Conservation (phyloP, 2,888 invertebrate genomes). For the Alloscopus bannaensis region DNA sequence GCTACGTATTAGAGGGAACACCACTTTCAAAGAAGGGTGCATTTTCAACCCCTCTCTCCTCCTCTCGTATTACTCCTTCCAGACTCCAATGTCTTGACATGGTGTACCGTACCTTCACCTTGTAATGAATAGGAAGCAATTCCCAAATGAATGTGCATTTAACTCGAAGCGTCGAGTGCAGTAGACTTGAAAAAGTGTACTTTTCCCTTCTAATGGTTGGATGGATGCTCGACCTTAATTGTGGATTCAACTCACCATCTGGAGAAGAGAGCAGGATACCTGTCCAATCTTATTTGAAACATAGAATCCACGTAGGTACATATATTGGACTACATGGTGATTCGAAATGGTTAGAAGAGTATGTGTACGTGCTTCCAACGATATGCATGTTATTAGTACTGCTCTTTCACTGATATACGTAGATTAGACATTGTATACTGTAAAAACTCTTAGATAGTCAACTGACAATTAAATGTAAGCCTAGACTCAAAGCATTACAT, state of each 20-base stretch:
- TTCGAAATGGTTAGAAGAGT: slow-evolving; percentile 4
- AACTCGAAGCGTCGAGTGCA: background rate
- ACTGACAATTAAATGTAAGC: too few species aligned
- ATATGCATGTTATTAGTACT: slow-evolving; percentile 28
- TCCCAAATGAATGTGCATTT: slow-evolving; percentile 29
- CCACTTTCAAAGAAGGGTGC: background rate
- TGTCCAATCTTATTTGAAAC: slow-evolving; percentile 19
- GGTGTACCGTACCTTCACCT: slow-evolving; percentile 14
- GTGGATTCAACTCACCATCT: slow-evolving; percentile 3
- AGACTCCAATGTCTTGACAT: slow-evolving; percentile 8
- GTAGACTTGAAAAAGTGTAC: background rate
- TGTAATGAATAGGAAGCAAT: slow-evolving; percentile 53
- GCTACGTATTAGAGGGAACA: background rate
- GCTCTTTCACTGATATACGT: slow-evolving; percentile 45
- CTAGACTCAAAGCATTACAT: too few species aligned
- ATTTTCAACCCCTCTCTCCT: background rate
- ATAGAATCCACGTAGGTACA: background rate
- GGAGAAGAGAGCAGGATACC: slow-evolving; percentile 5
- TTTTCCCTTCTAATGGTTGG: slow-evolving; percentile 15
- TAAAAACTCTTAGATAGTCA: background rate
- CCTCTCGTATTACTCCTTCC: background rate
- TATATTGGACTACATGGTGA: background rate
- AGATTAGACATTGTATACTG: slow-evolving; percentile 17
- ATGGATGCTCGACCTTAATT: slow-evolving; percentile 12
- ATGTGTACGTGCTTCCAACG: slow-evolving; percentile 39